Conservation (phyloP, 2,797 vertebrate genomes). For the Myotis myotis region DNA sequence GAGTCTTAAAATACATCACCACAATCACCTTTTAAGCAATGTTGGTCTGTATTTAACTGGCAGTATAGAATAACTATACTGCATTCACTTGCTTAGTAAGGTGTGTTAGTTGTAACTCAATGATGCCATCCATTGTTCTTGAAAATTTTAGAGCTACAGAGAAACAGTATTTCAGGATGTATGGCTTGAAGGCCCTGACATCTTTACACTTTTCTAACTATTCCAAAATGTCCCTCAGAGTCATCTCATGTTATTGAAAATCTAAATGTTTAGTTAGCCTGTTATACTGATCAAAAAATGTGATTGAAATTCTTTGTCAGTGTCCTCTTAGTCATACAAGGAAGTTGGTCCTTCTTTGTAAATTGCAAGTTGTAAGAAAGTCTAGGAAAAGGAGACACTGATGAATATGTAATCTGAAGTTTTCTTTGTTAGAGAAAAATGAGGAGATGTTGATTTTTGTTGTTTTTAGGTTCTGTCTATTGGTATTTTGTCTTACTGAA, state of each 20-base stretch:
- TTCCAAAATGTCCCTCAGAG: not conserved
- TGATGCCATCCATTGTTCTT: not conserved
- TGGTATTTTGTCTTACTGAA: conserved; percentile 99
- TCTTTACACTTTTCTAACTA: not conserved
- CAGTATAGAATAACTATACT: not conserved
- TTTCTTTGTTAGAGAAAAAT: not conserved
- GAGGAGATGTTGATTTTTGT: not conserved
- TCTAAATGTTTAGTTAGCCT: not conserved
- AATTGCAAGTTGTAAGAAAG: not conserved
- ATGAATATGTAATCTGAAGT: conserved; percentile 9
- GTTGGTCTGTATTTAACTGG: not conserved
- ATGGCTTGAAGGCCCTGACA: not conserved
- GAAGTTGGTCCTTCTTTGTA: not conserved
- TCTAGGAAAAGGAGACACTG: not conserved
- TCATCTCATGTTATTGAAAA: not conserved
- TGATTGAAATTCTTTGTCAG: not conserved
- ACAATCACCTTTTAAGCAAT: not conserved
- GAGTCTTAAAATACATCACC: not conserved
- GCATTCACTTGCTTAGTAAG: not conserved
- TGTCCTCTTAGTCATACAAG: not conserved
- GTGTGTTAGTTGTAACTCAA: not conserved
- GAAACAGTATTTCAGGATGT: not conserved
- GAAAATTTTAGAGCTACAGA: not conserved
- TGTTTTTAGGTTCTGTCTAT: conserved; percentile 92
- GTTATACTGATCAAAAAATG: not conserved